Base-by-base conservation (phyloP, 2,797 vertebrate species). In the Cossypha polioptera region DNA sequence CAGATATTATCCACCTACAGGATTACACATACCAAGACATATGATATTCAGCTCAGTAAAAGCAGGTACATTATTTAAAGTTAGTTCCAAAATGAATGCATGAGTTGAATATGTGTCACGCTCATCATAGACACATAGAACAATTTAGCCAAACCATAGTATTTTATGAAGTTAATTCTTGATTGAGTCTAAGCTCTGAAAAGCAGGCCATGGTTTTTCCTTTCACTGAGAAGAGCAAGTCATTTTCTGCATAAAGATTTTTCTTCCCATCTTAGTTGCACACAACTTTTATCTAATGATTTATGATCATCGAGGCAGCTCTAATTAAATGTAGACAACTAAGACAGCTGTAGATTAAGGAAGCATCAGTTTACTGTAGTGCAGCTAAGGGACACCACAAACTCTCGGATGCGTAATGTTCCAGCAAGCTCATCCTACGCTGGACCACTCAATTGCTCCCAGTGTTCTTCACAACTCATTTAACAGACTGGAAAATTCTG, bases 261-360 rank as follows among this genome's bases (percentile, higher is more conserved):
- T 75, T 31, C 59, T 38, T 86, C 79, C 86, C 38, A 47, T 91
- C 61, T 90, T 76, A 63, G 35, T 77, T 89, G n/a, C 62, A 91
- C 0, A 0, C 51, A 76, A 47, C 11, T 94, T 96, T 38, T 57
- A 61, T 36, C 75, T 88, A 90, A 92, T 53, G 22, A 63, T 29
- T 85, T 82, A 78, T 50, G 84, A 59, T 25, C 58, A 69, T 63
- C 55, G 69, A 47, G 4, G 3, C n/a, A 91, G 58, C 55, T 86
- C 48, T 94, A 96, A 94, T 94, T 90, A 96, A 94, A 88, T 2
- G 2, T 10, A 91, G 63, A 88, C 51, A 92, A 50, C 25, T 83
- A 66, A 88, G 71, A 86, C 43, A 92, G 48, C 40, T 90, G 74
- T 36, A 88, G 72, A 90, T 88, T 75, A 81, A 58, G 28, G 80